Conservation (phyloP, 2,113 vertebrate genomes). For the Gnathonemus longibarbis region DNA sequence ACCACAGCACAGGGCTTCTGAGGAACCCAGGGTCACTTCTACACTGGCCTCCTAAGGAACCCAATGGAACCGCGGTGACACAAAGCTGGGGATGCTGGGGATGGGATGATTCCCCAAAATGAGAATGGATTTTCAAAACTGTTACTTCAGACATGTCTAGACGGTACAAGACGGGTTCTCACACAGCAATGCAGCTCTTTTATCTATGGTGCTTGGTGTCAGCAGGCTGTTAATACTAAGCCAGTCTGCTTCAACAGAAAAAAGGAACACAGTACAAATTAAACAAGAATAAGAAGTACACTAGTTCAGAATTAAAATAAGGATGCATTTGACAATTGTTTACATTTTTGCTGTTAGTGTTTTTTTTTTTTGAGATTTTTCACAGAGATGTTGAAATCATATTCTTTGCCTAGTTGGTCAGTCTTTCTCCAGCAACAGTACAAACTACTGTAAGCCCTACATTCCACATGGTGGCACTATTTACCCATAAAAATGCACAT, state of each 20-base stretch:
- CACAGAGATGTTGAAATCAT: neutral
- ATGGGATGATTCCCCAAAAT: neutral
- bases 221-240: neutral
- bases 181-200: neutral
- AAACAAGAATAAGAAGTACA: neutral
- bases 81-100: neutral
- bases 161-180: neutral
- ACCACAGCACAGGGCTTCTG: too few relatives aligned
- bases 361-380: neutral
- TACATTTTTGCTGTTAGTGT: neutral
- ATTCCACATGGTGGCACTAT: conserved; percentile 16
- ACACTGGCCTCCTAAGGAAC: too few relatives aligned
- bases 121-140: neutral
- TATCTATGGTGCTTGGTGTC: neutral
- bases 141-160: neutral
- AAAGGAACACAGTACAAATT: too few relatives aligned
- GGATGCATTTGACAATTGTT: neutral
- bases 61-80: neutral
- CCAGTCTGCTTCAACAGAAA: neutral
- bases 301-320: neutral
- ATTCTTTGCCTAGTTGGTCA: neutral
- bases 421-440: neutral
- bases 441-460: neutral
- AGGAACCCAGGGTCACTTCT: too few relatives aligned
- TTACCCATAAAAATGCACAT: neutral